Evolutionary conservation across 2,113 vertebrate genomes (phyloP).

Genomic region (Grus americana): DNA sequence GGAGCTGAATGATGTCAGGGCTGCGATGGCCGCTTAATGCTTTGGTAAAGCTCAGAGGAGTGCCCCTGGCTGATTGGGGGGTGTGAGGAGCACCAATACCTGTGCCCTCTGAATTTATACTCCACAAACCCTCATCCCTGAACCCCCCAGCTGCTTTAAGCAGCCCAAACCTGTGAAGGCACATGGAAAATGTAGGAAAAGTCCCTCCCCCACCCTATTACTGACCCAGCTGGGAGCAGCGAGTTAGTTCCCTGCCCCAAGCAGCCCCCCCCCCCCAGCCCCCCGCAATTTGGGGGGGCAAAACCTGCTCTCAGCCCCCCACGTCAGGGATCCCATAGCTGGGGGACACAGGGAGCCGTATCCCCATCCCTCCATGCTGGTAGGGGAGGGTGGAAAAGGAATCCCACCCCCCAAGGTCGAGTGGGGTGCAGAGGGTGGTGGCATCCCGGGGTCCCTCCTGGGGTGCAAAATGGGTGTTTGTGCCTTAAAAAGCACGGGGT

Average conservation of each 20-base stretch:
- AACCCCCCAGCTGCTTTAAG: not conserved
- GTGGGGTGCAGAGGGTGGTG: rapidly evolving
- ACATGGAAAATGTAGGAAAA: not conserved
- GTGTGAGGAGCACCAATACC: not conserved
- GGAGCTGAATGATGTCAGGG: not conserved
- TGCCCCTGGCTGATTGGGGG: not conserved
- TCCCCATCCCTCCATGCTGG: not conserved
- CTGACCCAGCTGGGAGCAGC: not conserved
- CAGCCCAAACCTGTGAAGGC: not conserved
- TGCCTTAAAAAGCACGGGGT: not conserved
- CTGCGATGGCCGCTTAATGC: too few relatives aligned
- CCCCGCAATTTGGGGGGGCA: rapidly evolving
- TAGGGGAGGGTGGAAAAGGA: not conserved
- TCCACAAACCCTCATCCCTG: not conserved
- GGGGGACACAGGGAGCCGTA: rapidly evolving
- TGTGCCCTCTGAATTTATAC: not conserved
- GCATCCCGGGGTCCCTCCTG: not conserved
- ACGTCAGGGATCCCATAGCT: not conserved
- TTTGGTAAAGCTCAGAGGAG: not conserved
- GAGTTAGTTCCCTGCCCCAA: too few relatives aligned
- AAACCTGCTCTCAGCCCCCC: not conserved
- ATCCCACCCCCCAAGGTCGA: rapidly evolving
- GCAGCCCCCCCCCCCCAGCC: not conserved
- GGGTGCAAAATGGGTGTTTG: not conserved
- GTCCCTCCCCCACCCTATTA: not conserved